A percentile compares a stretch with the other conserved stretches of the same genome.
Evolutionary conservation across 2,113 vertebrate species (phyloP).

Genomic region (Limnothrissa miodon): DNA sequence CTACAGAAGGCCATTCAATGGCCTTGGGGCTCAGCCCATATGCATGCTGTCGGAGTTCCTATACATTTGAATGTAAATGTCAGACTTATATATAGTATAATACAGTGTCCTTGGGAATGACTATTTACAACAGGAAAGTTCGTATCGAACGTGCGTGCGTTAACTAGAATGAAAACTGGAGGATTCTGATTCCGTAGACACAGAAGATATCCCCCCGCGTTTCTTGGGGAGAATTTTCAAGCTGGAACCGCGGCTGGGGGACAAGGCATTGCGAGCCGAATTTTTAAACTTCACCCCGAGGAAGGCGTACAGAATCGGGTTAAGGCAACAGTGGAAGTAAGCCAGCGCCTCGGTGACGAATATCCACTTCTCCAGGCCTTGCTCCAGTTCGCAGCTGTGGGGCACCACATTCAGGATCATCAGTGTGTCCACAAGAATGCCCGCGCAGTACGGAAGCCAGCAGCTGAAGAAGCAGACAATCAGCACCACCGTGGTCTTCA

Average conservation of each 20-base stretch:
- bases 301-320: constrained; percentile 96
- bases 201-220: constrained; percentile 86
- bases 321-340: constrained; percentile 95
- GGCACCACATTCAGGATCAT: constrained; percentile 81
- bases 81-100: not conserved
- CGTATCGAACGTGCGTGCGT: constrained; percentile 63
- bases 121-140: constrained; percentile 27
- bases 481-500: constrained; percentile 91
- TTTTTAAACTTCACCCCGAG: constrained; percentile 96
- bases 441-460: constrained; percentile 91
- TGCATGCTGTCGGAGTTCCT: constrained; percentile 37
- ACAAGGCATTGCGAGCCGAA: constrained; percentile 88
- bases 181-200: constrained; percentile 95
- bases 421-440: constrained; percentile 87
- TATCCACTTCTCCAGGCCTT: constrained; percentile 81
- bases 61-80: constrained; percentile 7
- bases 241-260: constrained; percentile 88
- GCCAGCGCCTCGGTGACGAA: constrained; percentile 90
- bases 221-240: constrained; percentile 90
- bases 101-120: constrained; percentile 60
- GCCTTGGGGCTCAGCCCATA: constrained; percentile 79
- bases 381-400: constrained; percentile 79
- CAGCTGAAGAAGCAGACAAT: constrained; percentile 94
- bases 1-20: constrained; percentile 56
- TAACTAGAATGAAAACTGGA: constrained; percentile 98